Conservation (phyloP, 2,888 invertebrate genomes). For the Halictus quadricinctus region DNA sequence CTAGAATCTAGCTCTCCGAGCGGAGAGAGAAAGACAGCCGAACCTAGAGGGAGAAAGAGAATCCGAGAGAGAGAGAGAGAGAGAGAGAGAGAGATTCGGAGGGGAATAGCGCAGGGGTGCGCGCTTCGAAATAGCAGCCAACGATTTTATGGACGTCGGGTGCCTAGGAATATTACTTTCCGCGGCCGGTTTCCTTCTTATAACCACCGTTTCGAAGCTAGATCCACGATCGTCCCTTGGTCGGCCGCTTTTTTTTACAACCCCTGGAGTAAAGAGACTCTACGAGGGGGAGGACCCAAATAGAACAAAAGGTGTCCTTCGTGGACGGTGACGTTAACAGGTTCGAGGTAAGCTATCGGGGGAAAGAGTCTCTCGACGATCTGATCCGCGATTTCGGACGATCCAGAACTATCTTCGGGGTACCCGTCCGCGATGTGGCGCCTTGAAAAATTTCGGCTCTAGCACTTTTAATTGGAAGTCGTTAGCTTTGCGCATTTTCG, state of each 20-base stretch:
- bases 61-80: neutral
- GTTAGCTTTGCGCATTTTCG: conserved; percentile 86
- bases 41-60: neutral
- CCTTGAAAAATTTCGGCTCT: conserved; percentile 79
- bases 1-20: conserved; percentile 28
- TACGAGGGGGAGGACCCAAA: neutral
- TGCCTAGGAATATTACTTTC: conserved; percentile 11
- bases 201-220: neutral
- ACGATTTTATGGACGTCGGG: conserved; percentile 27
- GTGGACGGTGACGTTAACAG: conserved; percentile 10
- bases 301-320: conserved; percentile 18
- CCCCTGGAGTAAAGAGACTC: neutral
- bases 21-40: neutral
- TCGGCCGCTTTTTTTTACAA: neutral
- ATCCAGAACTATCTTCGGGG: neutral
- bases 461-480: conserved; percentile 85
- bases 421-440: conserved; percentile 16
- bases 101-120: conserved; percentile 14
- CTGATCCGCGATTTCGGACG: neutral
- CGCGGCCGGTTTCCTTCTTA: neutral
- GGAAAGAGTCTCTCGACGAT: neutral
- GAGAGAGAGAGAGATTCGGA: neutral
- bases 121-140: conserved; percentile 25
- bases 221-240: neutral
- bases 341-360: neutral